Evolutionary conservation across 2,113 vertebrate species (phyloP).

Genomic region (Ptilonorhynchus violaceus): DNA sequence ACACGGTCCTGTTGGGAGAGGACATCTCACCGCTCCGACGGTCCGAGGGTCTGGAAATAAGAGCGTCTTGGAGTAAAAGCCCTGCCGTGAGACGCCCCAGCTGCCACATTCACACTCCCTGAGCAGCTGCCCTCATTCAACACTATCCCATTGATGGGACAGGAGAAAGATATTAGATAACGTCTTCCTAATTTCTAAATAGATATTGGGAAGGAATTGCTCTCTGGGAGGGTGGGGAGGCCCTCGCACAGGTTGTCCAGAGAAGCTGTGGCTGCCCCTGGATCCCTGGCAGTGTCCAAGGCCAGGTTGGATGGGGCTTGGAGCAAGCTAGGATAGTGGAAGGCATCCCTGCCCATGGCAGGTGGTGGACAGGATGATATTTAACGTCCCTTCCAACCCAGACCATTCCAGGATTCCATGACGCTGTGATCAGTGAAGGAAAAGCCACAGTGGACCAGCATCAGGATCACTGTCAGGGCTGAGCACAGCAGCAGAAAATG

Average conservation of each 20-base stretch:
- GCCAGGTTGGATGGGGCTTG: not conserved
- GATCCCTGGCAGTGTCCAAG: not conserved
- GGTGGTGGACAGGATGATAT: not conserved
- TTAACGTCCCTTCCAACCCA: no score
- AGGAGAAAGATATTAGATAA: not conserved
- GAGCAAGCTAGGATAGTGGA: not conserved
- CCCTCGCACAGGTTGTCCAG: not conserved
- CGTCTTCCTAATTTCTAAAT: not conserved
- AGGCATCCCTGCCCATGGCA: not conserved
- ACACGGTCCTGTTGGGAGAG: not conserved
- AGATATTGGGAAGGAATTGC: not conserved
- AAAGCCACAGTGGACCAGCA: not conserved
- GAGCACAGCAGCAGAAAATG: not conserved
- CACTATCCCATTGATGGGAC: not conserved
- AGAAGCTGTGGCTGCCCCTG: no score
- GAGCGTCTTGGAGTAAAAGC: not conserved
- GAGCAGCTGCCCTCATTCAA: not conserved
- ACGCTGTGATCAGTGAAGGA: not conserved
- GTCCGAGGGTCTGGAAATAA: not conserved
- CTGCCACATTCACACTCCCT: rapidly evolving
- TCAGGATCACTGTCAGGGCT: not conserved
- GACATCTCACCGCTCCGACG: not conserved
- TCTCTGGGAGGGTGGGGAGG: not conserved
- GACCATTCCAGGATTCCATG: no score
- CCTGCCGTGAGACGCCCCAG: not conserved